Evolutionary conservation across 1,140 invertebrate genomes (phyloP).

Genomic region (Palaemon carinicauda): DNA sequence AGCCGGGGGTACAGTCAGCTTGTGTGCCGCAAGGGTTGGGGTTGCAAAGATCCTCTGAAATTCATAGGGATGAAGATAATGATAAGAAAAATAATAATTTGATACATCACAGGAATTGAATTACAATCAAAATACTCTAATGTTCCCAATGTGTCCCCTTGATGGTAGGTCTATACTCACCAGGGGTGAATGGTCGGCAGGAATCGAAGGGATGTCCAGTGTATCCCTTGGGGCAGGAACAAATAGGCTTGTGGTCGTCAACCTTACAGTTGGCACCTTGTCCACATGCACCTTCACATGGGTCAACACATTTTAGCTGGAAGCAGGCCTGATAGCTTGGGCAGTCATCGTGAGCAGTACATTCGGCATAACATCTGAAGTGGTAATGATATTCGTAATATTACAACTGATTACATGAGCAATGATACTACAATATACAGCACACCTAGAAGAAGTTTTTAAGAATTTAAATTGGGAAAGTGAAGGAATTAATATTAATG

Average conservation of each 20-base stretch:
- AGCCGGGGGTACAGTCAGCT: constrained; percentile 82
- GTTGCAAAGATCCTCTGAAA: constrained; percentile 75
- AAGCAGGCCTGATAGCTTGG: constrained; percentile 71
- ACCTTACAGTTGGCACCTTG: constrained; percentile 79
- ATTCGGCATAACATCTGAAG: constrained; percentile 60
- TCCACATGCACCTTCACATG: constrained; percentile 74
- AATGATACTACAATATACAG: too few relatives aligned
- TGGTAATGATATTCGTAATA: too few relatives aligned
- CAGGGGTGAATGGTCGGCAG: constrained; percentile 64
- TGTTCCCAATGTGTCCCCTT: not conserved
- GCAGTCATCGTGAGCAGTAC: constrained; percentile 72
- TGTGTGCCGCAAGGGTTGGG: constrained; percentile 86
- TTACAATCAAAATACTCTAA: not conserved
- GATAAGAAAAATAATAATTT: not conserved
- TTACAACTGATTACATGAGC: too few relatives aligned
- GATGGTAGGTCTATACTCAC: not conserved
- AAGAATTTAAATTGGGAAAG: too few relatives aligned
- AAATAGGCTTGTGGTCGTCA: constrained; percentile 76
- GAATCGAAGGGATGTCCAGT: constrained; percentile 78
- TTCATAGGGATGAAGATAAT: not conserved
- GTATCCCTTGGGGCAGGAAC: constrained; percentile 75
- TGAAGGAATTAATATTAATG: too few relatives aligned
- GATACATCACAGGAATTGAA: not conserved
- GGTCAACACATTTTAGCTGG: constrained; percentile 70
- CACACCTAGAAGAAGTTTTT: too few relatives aligned